Evolutionary conservation across 2,113 vertebrate species (phyloP), one percentile per base, ranked within the genome.

Genomic region (Redunca redunca): DNA sequence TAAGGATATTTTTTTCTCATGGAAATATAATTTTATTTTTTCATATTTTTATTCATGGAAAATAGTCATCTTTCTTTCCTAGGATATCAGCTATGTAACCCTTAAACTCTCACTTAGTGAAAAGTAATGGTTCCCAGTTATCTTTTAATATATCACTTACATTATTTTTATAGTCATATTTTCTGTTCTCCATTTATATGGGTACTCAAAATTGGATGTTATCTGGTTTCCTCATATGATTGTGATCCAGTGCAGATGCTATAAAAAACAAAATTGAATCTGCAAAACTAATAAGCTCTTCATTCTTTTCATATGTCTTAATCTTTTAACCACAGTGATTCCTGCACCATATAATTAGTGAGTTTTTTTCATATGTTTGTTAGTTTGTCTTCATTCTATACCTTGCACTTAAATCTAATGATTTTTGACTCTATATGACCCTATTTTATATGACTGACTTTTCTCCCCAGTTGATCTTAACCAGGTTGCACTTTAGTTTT

Each of bases 351-450:
- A 52, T 28, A 48, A 90, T 84, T 94, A 14, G 40, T 95, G 21
- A 58, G 60, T 62, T 83, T 97, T 97, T 97, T 23, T 80, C 62
- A 58, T 64, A 16, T 82, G 4, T 85, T 83, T 95, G 71, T 82
- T 95, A 53, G 4, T 43, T 93, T 88, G 5, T 40, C 46, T 91
- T 92, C 16, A 77, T 86, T 81, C 28, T 33, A 46, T 84, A 64
- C n/a, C 6, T 93, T 97, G 12, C 2, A 43, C 74, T 64, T 82
- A 52, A 93, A 85, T 48, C 14, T 15, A 48, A 30, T 33, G 5
- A 46, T 88, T 97, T 94, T 95, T 95, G 19, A 89, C 4, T 55
- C 0, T 58, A 1, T 36, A 36, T 80, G 62, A 80, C 25, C 17
- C 95, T 88, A 90, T 67, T 82, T 95, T 93, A 48, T 55, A 19